phyloP scores from a whole-genome alignment of 1,140 invertebrate species.

The Penaeus vannamei region DNA sequence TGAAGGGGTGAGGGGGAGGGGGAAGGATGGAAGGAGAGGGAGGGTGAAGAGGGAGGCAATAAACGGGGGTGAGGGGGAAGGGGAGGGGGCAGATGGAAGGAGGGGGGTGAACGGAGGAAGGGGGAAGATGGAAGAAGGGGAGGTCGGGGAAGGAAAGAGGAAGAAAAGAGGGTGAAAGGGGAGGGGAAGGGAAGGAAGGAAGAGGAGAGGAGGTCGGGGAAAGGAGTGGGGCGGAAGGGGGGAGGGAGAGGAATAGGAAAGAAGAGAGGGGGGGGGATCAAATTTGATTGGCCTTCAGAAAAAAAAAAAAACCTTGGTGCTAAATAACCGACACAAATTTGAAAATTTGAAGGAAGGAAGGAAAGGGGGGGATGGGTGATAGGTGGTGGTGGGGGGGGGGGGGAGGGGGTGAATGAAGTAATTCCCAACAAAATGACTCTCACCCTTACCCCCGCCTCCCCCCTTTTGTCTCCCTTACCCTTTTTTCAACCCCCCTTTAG shows the following conservation, averaged over 20 bases:
- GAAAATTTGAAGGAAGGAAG: no score
- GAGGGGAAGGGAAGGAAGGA: neutral
- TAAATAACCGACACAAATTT: neutral
- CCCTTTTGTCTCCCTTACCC: no score
- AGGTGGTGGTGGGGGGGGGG: neutral
- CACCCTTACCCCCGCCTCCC: no score
- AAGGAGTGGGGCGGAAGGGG: neutral
- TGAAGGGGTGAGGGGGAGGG: neutral
- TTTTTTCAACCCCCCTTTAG: no score
- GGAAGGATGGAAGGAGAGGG: neutral
- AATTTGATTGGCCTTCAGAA: neutral
- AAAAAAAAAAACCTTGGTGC: neutral
- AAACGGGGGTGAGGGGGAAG: neutral
- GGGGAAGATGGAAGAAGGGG: neutral
- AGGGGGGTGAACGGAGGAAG: neutral
- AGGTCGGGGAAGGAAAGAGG: neutral
- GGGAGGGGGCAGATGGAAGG: no score
- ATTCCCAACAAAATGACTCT: neutral
- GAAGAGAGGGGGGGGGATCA: neutral
- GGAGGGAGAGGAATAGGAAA: neutral
- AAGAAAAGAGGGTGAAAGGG: neutral
- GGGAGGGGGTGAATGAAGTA: neutral
- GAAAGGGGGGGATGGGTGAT: neutral
- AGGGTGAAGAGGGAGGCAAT: neutral
- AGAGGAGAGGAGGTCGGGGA: neutral